Base-by-base conservation (phyloP, 2,888 invertebrate genomes). In the Dendrolimus pini region DNA sequence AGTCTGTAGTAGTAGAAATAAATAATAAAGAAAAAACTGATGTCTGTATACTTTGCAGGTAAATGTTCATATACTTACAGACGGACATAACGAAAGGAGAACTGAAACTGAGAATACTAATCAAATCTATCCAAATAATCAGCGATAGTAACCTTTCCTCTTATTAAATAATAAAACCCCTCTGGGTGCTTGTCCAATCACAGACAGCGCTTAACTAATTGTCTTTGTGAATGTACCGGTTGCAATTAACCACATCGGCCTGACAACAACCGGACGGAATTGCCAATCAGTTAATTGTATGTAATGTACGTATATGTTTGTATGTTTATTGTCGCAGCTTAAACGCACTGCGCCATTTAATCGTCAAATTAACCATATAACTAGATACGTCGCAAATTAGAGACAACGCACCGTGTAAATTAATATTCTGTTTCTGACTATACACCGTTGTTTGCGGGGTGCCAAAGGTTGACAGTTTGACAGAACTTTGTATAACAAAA, bases 271-370 rank as follows among this genome's bases (percentile, higher is more conserved):
- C 65, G 72, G 73, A 69, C 74, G 75, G 77, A 81, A 87, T 85
- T 86, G 85, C 69, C 85, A 84, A 86, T 85, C 83, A 80, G 80
- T 79, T 82, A 81, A 84, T 82, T 70, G 72, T 71, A 68, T 65
- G 61, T 66, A 60, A 60, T 58, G 61, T 62, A 30, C 6, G 3
- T 47, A 47, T 47, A 47, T 54, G 42, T 41, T 53, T 61, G 55
- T 61, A 68, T 65, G 62, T 30, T 30, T 30, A 12, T 47, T 70
- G 59, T 64, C 58, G 55, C 53, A 53, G 59, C 56, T 62, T 66
- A 66, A 65, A 63, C 59, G 58, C 57, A 61, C 56, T 54, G 56
- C 56, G 42, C 52, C 56, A 47, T 61, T 59, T 67, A 67, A 69
- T 69, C 63, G 66, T 54, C 58, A 60, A 70, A 63, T 70, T 59